Evolutionary conservation across 2,888 invertebrate genomes (phyloP).

Genomic region (Hyles lineata): DNA sequence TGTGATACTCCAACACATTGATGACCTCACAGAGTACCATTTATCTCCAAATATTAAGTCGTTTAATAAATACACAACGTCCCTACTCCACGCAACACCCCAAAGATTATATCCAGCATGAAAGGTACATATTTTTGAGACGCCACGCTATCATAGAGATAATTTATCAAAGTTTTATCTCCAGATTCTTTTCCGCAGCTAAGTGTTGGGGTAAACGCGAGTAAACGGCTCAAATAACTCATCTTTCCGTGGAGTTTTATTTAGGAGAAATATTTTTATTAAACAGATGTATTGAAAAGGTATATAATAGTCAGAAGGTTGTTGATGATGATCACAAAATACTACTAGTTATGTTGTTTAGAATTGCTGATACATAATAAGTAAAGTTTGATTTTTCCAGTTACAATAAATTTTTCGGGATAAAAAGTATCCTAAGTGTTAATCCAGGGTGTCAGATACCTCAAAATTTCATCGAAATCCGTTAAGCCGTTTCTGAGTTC

Average conservation of each 20-base stretch:
- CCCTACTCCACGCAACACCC: not conserved
- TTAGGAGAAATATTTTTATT: conserved; percentile 31
- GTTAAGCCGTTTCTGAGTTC: too few relatives aligned
- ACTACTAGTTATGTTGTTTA: too few relatives aligned
- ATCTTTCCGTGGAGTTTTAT: conserved; percentile 14
- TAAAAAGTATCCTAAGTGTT: too few relatives aligned
- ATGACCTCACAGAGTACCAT: not conserved
- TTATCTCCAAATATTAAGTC: not conserved
- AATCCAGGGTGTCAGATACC: too few relatives aligned
- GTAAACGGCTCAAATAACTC: conserved; percentile 55
- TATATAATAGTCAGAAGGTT: too few relatives aligned
- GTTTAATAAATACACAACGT: not conserved
- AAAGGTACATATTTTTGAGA: conserved; percentile 57
- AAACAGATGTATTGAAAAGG: not conserved
- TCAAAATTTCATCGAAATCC: too few relatives aligned
- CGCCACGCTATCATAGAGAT: conserved; percentile 65
- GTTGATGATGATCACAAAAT: too few relatives aligned
- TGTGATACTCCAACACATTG: too few relatives aligned
- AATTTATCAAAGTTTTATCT: conserved; percentile 79
- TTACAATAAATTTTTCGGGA: too few relatives aligned
- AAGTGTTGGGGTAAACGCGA: conserved; percentile 54
- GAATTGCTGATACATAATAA: too few relatives aligned
- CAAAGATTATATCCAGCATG: conserved; percentile 47
- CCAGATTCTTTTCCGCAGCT: conserved; percentile 53
- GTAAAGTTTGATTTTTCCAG: too few relatives aligned